A percentile compares a stretch with the other conserved stretches of the same genome.
These are phyloP conservation scores for Conomelus anceps DNA, from an alignment of 2,888 invertebrate genomes.

Conservation along the genomic window DNA sequence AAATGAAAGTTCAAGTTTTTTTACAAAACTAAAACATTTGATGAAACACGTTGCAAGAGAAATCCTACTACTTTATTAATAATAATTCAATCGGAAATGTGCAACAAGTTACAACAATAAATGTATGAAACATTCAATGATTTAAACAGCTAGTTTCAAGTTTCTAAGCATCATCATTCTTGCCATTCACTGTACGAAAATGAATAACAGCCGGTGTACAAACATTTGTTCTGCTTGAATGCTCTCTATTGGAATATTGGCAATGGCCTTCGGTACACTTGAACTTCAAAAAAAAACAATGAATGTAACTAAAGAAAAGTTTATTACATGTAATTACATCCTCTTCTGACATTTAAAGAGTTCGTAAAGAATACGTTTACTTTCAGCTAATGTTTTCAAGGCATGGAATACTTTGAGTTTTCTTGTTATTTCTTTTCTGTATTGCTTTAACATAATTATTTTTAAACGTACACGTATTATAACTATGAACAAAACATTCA, in stretches of 20 bases:
- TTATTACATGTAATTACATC: neutral
- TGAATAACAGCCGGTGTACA: neutral
- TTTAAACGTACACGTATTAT: no score
- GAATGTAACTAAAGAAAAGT: neutral
- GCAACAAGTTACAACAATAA: no score
- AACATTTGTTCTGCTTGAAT: neutral
- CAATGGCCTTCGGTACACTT: neutral
- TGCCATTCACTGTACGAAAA: neutral
- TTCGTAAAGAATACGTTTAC: neutral
- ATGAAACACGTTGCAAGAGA: no score
- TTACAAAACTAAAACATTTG: no score
- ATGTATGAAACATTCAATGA: no score
- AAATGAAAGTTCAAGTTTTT: no score
- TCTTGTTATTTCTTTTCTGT: neutral
- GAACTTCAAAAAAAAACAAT: neutral
- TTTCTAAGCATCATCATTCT: no score
- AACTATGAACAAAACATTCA: no score
- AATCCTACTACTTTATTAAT: no score
- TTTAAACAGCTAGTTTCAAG: no score
- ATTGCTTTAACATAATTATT: neutral
- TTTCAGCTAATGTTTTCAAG: neutral
- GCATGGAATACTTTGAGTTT: neutral
- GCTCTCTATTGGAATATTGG: neutral
- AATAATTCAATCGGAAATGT: no score
- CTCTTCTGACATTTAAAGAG: neutral